Evolutionary conservation across 2,888 invertebrate species (phyloP), one percentile per base, ranked within the genome.

Genomic region (Frankliniella fusca): DNA sequence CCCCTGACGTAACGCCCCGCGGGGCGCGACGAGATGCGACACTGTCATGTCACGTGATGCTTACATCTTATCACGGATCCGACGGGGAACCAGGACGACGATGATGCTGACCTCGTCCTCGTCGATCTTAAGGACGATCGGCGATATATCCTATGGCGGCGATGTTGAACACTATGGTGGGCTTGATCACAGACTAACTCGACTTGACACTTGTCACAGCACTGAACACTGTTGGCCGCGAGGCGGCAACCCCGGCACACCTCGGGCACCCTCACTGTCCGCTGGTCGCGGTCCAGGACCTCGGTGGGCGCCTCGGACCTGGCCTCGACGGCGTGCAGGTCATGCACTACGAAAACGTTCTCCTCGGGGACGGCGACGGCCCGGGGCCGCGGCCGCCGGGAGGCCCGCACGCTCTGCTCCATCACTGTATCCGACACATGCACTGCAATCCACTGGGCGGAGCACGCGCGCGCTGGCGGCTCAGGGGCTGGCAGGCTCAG

Each of bases 21-120:
- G 38, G 3, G 38, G 5, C 38, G 38, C 38, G 38, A 5, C 5
- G 38, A 2, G 38, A 38, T 5, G 3, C 5, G 38, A 38, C 38
- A 5, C 38, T 38, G 38, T 38, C 38, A 61, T n/a, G n/a, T n/a
- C n/a, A n/a, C 11, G 27, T 23, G 23, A 65, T 76, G 70, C 70
- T 76, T 76, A 76, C 70, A 76, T 76, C 70, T 76, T 9, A 76
- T 76, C 23, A 76, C 70, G 70, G 70, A 76, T 23, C 70, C 70
- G 9, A 76, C 70, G 70, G 70, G 70, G 27, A 76, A 76, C 70
- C 70, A 76, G 70, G 70, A 76, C 27, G 70, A 76, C 9, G 70
- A 76, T 27, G 70, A 76, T 76, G 23, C 27, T 23, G 70, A 76
- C 12, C 70, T 76, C n/a, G n/a, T 23, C 23, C 70, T n/a, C 27